Percentiles rank a stretch among this genome's conserved stretches.
These are phyloP conservation scores for Pardalotus punctatus DNA, from an alignment of 2,113 vertebrate species.

Conservation along the genomic window DNA sequence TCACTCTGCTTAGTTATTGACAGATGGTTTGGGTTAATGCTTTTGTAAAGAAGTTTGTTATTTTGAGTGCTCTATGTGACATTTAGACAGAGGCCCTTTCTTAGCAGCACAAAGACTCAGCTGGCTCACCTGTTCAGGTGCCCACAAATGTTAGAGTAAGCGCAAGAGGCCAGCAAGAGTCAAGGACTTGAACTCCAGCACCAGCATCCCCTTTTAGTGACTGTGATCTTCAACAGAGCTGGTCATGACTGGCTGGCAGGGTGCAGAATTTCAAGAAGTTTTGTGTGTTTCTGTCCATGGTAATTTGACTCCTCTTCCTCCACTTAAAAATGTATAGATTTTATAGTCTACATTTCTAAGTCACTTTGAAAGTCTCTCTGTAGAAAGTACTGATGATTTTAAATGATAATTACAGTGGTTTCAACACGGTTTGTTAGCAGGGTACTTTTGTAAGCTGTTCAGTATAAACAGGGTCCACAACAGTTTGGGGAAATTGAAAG, in stretches of 20 bases:
- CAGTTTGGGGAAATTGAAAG: not conserved
- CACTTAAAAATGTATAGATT: not conserved
- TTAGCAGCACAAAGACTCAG: not conserved
- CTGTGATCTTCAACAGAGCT: not conserved
- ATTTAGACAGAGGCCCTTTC: not conserved
- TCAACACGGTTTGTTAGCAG: not conserved
- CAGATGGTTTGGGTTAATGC: not conserved
- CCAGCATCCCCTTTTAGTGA: not conserved
- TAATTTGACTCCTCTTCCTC: not conserved
- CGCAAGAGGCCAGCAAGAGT: not conserved
- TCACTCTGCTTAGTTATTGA: not conserved
- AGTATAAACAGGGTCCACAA: not conserved
- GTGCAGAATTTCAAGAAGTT: not conserved
- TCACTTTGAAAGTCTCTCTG: not conserved
- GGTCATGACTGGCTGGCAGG: not conserved
- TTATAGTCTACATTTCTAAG: not conserved
- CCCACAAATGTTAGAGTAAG: not conserved
- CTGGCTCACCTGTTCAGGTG: not conserved
- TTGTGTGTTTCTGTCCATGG: not conserved
- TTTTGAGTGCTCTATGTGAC: not conserved
- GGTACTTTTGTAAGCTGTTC: not conserved
- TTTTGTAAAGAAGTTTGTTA: not conserved
- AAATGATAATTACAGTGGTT: not conserved
- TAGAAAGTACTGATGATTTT: not conserved
- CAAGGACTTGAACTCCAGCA: not conserved